Evolutionary conservation across 2,797 vertebrate genomes (phyloP).

Genomic region (Sylvilagus floridanus): DNA sequence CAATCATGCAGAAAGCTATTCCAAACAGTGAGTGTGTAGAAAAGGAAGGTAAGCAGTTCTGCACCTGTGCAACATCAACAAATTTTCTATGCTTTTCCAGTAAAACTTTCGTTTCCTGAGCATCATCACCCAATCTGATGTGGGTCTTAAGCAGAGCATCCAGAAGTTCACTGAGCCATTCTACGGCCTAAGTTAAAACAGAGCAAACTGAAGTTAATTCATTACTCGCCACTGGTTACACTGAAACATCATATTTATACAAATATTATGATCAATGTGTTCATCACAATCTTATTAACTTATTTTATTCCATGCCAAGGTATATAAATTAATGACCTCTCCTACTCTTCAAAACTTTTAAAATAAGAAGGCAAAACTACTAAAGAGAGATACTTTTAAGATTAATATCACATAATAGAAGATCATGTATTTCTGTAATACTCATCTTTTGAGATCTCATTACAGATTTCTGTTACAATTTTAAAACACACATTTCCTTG

Average conservation of each 20-base stretch:
- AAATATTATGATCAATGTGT: neutral
- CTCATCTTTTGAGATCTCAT: neutral
- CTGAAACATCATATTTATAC: neutral
- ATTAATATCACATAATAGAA: constrained; percentile 16
- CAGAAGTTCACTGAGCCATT: constrained; percentile 97
- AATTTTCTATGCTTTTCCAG: constrained; percentile 99
- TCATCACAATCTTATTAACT: constrained; percentile 1
- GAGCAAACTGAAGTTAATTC: neutral
- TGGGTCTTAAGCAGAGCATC: constrained; percentile 98
- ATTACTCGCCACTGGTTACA: neutral
- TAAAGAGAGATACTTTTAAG: constrained; percentile 38
- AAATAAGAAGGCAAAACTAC: constrained; percentile 46
- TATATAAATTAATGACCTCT: constrained; percentile 50
- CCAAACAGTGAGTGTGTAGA: constrained; percentile 64
- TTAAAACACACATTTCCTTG: constrained; percentile 41
- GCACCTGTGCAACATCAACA: constrained; percentile 99
- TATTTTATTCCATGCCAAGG: constrained; percentile 25
- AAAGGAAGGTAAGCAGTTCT: constrained; percentile 67
- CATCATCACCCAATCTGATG: constrained; percentile 94
- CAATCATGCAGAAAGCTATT: constrained; percentile 65
- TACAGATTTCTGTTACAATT: constrained; percentile 11
- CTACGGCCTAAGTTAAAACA: constrained; percentile 90
- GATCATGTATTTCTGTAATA: neutral
- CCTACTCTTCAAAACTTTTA: neutral
- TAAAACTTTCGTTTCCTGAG: constrained; percentile 96